Conservation (phyloP, 2,888 invertebrate genomes). For the Miltochrista miniata region DNA sequence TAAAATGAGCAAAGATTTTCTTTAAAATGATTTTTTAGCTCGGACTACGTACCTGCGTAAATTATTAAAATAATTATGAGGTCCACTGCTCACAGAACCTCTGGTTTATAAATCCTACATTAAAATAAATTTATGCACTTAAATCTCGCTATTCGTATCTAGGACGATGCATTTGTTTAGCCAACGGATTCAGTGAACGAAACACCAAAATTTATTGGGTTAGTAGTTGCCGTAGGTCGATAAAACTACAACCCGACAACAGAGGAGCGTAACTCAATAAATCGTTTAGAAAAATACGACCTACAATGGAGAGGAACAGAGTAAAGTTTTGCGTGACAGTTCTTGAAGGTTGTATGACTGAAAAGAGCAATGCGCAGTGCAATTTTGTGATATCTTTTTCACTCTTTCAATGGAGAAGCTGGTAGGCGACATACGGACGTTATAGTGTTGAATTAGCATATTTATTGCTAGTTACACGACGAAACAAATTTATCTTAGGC, state of each 20-base stretch:
- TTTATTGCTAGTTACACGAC: slow-evolving; percentile 80
- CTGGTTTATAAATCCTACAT: slow-evolving; percentile 30
- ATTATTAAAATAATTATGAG: too few relatives aligned
- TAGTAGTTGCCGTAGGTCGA: slow-evolving; percentile 83
- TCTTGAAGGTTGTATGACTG: slow-evolving; percentile 71
- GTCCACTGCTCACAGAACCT: slow-evolving; percentile 24
- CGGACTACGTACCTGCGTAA: slow-evolving; percentile 8
- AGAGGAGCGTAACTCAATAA: slow-evolving; percentile 71
- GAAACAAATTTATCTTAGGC: slow-evolving; percentile 78
- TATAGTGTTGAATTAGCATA: slow-evolving; percentile 82
- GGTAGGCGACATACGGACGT: slow-evolving; percentile 81
- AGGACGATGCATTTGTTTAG: slow-evolving; percentile 81
- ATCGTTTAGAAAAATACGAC: slow-evolving; percentile 68
- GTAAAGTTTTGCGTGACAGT: slow-evolving; percentile 65
- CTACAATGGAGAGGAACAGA: slow-evolving; percentile 64
- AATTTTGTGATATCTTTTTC: slow-evolving; percentile 83
- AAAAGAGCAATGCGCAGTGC: slow-evolving; percentile 82
- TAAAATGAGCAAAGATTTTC: too few relatives aligned
- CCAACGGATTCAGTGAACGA: slow-evolving; percentile 80
- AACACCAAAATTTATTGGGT: slow-evolving; percentile 84
- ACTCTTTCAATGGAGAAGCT: slow-evolving; percentile 73
- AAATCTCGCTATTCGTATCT: slow-evolving; percentile 75
- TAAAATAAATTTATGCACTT: slow-evolving; percentile 61
- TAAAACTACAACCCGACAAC: slow-evolving; percentile 69
- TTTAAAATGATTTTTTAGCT: too few relatives aligned